A percentile compares a stretch with the other conserved stretches of the same genome.
phyloP scores from a whole-genome alignment of 2,113 vertebrate genomes.

The Pelusios castaneus region DNA sequence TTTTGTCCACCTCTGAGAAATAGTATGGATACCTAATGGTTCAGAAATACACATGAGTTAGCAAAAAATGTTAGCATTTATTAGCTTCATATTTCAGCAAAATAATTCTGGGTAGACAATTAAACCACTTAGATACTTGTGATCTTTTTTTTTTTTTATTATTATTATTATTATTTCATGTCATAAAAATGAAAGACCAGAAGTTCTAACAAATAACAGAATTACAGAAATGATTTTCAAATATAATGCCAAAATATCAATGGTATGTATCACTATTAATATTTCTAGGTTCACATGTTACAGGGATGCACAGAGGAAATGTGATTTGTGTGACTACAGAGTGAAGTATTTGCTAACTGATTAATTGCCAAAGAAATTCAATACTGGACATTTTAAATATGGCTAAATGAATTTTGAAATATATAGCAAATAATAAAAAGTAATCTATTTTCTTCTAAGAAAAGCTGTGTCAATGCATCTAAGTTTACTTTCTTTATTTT shows the following conservation, averaged over 20 bases:
- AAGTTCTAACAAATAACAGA: too few species aligned
- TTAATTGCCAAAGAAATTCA: neutral
- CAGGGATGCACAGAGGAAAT: neutral
- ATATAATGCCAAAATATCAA: too few species aligned
- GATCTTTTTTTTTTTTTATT: too few species aligned
- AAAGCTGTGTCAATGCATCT: neutral
- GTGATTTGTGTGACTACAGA: neutral
- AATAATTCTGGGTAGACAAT: conserved; percentile 53
- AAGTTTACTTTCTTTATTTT: neutral
- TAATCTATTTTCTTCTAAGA: neutral
- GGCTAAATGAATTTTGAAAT: neutral
- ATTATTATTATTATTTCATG: too few species aligned
- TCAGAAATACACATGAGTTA: conserved; percentile 62
- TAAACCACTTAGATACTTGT: neutral
- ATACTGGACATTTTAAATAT: neutral
- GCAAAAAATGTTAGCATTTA: conserved; percentile 65
- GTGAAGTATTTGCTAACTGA: neutral
- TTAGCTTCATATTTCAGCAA: conserved; percentile 59
- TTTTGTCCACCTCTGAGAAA: too few species aligned
- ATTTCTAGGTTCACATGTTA: neutral
- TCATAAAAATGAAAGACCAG: too few species aligned
- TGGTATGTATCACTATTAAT: neutral
- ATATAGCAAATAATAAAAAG: neutral
- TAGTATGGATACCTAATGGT: conserved; percentile 68
- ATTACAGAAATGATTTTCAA: too few species aligned